Evolutionary conservation across 1,140 invertebrate species (phyloP).

Genomic region (Drosophila gunungcola): DNA sequence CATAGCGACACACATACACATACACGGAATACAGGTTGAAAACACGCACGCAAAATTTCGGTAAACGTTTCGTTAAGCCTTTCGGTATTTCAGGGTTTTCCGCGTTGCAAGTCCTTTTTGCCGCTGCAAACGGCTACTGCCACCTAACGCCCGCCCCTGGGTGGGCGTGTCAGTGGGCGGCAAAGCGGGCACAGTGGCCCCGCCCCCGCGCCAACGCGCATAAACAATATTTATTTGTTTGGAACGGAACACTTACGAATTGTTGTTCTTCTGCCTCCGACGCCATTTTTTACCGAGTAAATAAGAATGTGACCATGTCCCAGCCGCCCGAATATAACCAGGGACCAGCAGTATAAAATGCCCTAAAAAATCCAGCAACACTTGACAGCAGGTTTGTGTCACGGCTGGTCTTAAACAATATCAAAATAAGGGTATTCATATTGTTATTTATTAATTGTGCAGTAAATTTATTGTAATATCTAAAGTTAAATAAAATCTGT

Average conservation of each 20-base stretch:
- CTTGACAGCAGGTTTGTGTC: too few relatives aligned
- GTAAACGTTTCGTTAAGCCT: conserved; percentile 17
- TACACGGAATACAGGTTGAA: conserved; percentile 45
- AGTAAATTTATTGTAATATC: too few relatives aligned
- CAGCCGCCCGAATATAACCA: not conserved
- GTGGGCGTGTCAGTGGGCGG: not conserved
- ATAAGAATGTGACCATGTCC: not conserved
- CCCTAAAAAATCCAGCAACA: too few relatives aligned
- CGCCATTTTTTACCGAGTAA: conserved; percentile 6
- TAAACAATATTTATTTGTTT: conserved; percentile 18
- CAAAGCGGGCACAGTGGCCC: not conserved
- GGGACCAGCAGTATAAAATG: not conserved
- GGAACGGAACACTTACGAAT: conserved; percentile 36
- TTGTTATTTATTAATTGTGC: too few relatives aligned
- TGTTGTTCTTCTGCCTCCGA: conserved; percentile 35
- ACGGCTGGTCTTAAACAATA: too few relatives aligned
- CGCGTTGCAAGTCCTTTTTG: not conserved
- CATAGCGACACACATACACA: conserved; percentile 11
- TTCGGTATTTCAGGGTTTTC: not conserved
- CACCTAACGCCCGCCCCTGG: too few relatives aligned
- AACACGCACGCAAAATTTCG: conserved; percentile 43
- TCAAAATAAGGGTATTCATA: too few relatives aligned
- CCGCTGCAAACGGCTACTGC: not conserved
- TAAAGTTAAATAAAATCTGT: too few relatives aligned
- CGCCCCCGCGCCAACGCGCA: not conserved